Evolutionary conservation across 1,140 invertebrate genomes (phyloP).

Genomic region (Bombus picipes): DNA sequence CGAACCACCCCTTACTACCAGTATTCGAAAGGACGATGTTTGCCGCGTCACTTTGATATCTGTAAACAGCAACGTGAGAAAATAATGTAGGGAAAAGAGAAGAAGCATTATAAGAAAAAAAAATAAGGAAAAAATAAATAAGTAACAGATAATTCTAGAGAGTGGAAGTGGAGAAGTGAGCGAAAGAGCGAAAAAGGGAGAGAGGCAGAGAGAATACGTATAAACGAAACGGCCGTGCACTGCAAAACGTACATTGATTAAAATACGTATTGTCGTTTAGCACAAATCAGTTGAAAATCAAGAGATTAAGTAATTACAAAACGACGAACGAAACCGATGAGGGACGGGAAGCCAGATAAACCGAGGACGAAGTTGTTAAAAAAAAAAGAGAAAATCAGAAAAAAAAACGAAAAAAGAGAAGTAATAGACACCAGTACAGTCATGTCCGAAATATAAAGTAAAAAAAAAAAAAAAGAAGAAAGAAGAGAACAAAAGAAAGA

Average conservation of each 20-base stretch:
- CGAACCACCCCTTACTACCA: conserved; percentile 75
- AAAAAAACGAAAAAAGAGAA: conserved; percentile 11
- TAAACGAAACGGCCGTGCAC: conserved; percentile 61
- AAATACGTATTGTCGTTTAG: conserved; percentile 79
- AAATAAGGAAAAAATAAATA: background rate
- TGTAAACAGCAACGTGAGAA: conserved; percentile 48
- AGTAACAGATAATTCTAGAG: background rate
- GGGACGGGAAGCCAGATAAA: conserved; percentile 27
- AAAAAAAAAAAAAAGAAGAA: background rate
- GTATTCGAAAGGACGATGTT: conserved; percentile 72
- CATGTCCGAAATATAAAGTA: conserved; percentile 58
- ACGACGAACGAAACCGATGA: conserved; percentile 35
- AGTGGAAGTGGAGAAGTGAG: background rate
- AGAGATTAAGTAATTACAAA: conserved; percentile 34
- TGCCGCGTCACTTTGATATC: conserved; percentile 49
- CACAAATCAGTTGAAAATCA: conserved; percentile 74
- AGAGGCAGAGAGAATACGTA: conserved; percentile 22
- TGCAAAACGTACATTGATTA: conserved; percentile 70
- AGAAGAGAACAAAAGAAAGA: background rate
- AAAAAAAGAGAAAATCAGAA: background rate
- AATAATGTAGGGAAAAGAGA: conserved; percentile 43
- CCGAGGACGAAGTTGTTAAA: conserved; percentile 39
- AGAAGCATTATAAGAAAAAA: background rate
- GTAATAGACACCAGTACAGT: conserved; percentile 62
- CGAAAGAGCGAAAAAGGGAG: background rate